Evolutionary conservation across 2,888 invertebrate genomes (phyloP), one percentile per base, ranked within the genome.

Genomic region (Frankliniella fusca): DNA sequence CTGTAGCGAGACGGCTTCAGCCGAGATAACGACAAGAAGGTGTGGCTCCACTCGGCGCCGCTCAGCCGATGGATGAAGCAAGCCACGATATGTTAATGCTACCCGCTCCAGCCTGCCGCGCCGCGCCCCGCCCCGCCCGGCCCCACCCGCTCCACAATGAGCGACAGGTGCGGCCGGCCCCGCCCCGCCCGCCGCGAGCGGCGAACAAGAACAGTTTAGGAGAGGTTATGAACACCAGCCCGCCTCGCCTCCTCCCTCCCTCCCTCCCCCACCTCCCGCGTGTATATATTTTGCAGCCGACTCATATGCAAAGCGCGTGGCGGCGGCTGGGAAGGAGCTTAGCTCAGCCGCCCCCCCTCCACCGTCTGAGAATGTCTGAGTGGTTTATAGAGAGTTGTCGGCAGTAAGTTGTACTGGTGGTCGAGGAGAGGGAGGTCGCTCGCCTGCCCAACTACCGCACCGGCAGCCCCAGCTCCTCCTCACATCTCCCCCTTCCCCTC

Each of bases 141-240:
- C 54, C 54, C 18, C 54, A 20, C 54, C 54, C 15, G 5, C 54
- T 11, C 54, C 54, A 15, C 15, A 20, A 20, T 54, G 18, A 54
- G 54, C 54, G 54, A 54, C 54, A 54, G 54, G 54, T 54, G 54
- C 20, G 18, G 5, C 18, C 15, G 54, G 20, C 54, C 38, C 38
- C 38, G 38, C 38, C 38, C 38, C 3, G 3, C 38, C 38, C 38
- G 38, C 38, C 9, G 70, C 12, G 27, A 70, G 70, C n/a, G 23
- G 27, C 70, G 27, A 76, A 76, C 70, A 76, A 27, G 70, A 12
- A 76, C 27, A 23, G 70, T 76, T 76, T 76, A 76, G 70, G 70
- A 0, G 3, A 76, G 70, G 70, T 76, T 76, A 76, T 27, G 70
- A 12, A 11, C 70, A 27, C 10, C 11, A 23, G 70, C 27, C 61